phyloP scores from a whole-genome alignment of 2,113 vertebrate genomes.

The Suncus etruscus region DNA sequence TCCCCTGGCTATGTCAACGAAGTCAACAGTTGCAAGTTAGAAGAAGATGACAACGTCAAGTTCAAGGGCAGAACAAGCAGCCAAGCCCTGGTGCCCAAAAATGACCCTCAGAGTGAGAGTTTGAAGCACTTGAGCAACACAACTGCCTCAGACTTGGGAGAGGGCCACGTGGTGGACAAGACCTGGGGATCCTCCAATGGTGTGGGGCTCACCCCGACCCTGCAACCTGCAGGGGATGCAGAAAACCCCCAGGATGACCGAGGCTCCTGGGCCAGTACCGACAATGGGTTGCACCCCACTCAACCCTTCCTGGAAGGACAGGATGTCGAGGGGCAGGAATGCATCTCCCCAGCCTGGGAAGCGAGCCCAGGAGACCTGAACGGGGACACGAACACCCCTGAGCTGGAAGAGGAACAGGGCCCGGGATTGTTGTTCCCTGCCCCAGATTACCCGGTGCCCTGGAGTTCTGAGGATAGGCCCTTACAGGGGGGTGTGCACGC shows the following conservation, averaged over 20 bases:
- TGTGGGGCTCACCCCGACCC: slow-evolving; percentile 45
- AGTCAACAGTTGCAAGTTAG: slow-evolving; percentile 81
- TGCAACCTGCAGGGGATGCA: neutral
- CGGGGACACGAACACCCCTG: slow-evolving; percentile 16
- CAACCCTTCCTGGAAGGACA: slow-evolving; percentile 56
- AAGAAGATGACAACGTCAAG: slow-evolving; percentile 75
- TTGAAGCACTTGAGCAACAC: slow-evolving; percentile 47
- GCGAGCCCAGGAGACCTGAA: slow-evolving; percentile 1
- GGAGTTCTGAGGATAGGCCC: neutral
- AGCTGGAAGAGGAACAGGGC: neutral
- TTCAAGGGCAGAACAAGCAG: slow-evolving; percentile 70
- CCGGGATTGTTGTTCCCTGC: slow-evolving; percentile 53
- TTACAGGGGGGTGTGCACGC: too few species aligned
- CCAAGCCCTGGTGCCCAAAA: slow-evolving; percentile 65
- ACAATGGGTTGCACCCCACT: neutral
- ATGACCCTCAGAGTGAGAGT: slow-evolving; percentile 63
- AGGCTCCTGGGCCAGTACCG: neutral
- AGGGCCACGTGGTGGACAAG: slow-evolving; percentile 46
- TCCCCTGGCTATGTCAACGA: slow-evolving; percentile 84
- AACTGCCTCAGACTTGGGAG: neutral
- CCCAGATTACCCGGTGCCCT: slow-evolving; percentile 63
- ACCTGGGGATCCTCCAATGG: slow-evolving; percentile 70
- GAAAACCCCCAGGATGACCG: neutral
- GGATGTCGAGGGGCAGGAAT: neutral
- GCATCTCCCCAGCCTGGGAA: neutral